Evolutionary conservation across 1,140 invertebrate genomes (phyloP), one percentile per base, ranked within the genome.

Genomic region (Trichomalopsis sarcophagae): DNA sequence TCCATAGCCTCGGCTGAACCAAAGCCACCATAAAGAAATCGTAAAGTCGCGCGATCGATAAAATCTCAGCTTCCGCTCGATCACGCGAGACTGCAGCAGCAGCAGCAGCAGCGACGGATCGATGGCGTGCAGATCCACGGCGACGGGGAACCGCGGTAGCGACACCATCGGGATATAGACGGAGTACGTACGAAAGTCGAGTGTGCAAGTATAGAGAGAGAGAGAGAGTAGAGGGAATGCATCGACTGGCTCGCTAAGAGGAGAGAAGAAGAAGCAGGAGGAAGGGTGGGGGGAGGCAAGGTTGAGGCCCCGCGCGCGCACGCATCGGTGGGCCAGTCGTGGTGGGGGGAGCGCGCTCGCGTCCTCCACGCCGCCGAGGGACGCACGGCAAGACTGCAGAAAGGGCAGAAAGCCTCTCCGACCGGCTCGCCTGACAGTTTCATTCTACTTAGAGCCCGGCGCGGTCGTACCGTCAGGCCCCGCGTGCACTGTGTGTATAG

Each of bases 281-380:
- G 44, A 44, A 2, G 47, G 55, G 30, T 23, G 27, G 36, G 13
- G 21, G 73, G 47, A 36, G 69, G n/a, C 40, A 74, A 82, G 81
- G 81, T 75, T 82, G 81, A 82, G 81, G 81, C 81, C 81, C 81
- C 71, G 30, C 9, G 27, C 68, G 68, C 27, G 23, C 68, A 62
- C 55, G 68, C 68, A 62, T 62, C 6, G 23, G 7, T 66, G 62
- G 23, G 23, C 13, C 50, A 5, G 4, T 23, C 27, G 27, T n/a
- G 68, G 36, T 91, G 92, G n/a, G 4, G 68, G 68, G 7, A 74
- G 10, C 21, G 27, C 27, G 73, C 73, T 33, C 73, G 73, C 81
- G 44, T 33, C 71, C 71, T 23, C 50, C 50, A n/a, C 40, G n/a
- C 73, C 50, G 13, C n/a, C 21, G 55, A 76, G 81, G 74, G 66